These are phyloP conservation scores for Drosophila nannoptera DNA, from an alignment of 1,140 invertebrate genomes.

Conservation along the genomic window DNA sequence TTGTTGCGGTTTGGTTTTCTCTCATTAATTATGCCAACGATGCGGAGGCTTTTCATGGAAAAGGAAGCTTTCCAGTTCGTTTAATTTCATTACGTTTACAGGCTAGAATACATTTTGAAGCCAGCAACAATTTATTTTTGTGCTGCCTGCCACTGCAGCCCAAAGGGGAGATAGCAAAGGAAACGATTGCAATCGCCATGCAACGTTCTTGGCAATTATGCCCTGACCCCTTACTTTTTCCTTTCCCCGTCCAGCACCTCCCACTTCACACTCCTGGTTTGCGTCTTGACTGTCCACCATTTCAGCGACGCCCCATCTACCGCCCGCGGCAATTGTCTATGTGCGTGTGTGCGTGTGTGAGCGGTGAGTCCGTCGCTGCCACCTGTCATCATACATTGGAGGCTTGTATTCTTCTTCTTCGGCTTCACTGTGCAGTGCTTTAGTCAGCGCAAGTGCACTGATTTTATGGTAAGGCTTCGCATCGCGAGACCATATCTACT, in stretches of 20 bases:
- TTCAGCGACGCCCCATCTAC: constrained; percentile 10
- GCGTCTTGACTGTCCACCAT: neutral
- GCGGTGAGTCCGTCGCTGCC: constrained; percentile 7
- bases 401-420: constrained; percentile 27
- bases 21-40: constrained; percentile 68
- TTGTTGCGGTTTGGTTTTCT: constrained; percentile 48
- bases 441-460: constrained; percentile 1
- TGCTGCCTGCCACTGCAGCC: constrained; percentile 23
- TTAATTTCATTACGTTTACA: constrained; percentile 59
- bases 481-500: neutral
- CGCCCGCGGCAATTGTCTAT: constrained; percentile 33
- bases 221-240: neutral
- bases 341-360: neutral
- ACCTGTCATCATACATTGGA: constrained; percentile 26
- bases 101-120: constrained; percentile 53
- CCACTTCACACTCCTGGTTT: too few relatives aligned
- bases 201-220: constrained; percentile 48
- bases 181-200: constrained; percentile 39
- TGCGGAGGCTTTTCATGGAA: constrained; percentile 57
- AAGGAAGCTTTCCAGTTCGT: constrained; percentile 74
- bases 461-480: neutral
- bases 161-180: constrained; percentile 31
- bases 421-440: neutral
- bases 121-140: constrained; percentile 27
- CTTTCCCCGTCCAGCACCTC: too few relatives aligned